Evolutionary conservation across 2,113 vertebrate genomes (phyloP), one percentile per base, ranked within the genome.

Genomic region (Tragelaphus buxtoni): DNA sequence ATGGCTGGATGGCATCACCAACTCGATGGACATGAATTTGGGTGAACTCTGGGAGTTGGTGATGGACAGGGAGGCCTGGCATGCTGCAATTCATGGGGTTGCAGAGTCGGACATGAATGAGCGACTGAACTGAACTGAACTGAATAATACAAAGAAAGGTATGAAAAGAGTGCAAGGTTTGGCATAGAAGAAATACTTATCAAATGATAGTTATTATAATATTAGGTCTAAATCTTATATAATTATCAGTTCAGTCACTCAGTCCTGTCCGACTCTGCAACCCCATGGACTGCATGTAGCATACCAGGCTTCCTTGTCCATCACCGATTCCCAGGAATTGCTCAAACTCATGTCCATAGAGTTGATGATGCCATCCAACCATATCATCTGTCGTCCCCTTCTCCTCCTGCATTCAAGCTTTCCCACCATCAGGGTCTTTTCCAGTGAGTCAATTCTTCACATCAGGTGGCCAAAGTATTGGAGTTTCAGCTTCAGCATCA

Each of bases 301-400:
- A 65, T 4, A 20, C 17, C 17, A 35, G 63, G 17, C n/a, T 35
- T 69, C 17, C 17, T 9, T 69, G 63, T 35, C 63, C n/a, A 5
- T 69, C n/a, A 35, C 17, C n/a, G 20, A 5, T 9, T 69, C 63
- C n/a, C 0, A 0, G n/a, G 35, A 18, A 9, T 35, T 35, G n/a
- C 9, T 35, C 63, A 69, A 69, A 69, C 17, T 69, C 63, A 35
- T 69, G 4, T 35, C 63, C 63, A 10, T 65, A 4, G 8, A 65
- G 63, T 69, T 18, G 9, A 2, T 69, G 17, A 69, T 20, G 17
- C 63, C 9, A 35, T 20, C n/a, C 63, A 69, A 2, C n/a, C 17
- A 35, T 69, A n/a, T 69, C n/a, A 35, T 69, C n/a, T 35, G 17
- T 20, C 18, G 0, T 20, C n/a, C 63, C 17, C 63, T 69, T 69